Evolutionary conservation across 2,113 vertebrate genomes (phyloP), one percentile per base, ranked within the genome.

Genomic region (Herpailurus yagouaroundi): DNA sequence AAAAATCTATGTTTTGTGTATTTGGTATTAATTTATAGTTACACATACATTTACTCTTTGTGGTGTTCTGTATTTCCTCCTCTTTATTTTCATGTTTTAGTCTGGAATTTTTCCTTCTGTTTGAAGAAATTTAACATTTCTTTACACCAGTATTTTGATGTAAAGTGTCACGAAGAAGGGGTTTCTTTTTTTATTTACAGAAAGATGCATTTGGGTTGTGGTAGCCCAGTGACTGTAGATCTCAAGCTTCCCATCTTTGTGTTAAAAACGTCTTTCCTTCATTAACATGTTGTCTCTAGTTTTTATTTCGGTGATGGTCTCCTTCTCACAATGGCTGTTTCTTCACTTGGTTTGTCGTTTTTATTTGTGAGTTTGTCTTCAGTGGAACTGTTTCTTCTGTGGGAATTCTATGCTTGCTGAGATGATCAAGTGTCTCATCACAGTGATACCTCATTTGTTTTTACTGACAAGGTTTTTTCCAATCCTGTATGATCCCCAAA

Each of bases 231-330:
- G 77, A 84, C 33, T 71, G 19, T 64, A 5, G 18, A 48, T 82
- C 66, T 68, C 50, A 86, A 74, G 81, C 25, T 96, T 31, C 21
- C 15, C 27, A 66, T 60, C 13, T 82, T 74, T 91, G 33, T 77
- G 4, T 64, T 81, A 73, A 88, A 74, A 77, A 79, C 36, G 14
- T 27, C 71, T 94, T 91, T 83, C 63, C 77, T 97, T 94, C 41
- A 14, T 36, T n/a, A 52, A 23, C 13, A 16, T 76, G 57, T 55
- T 90, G 74, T 36, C 33, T 57, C 60, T 66, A 13, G 21, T 88
- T 89, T 83, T 94, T 64, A 31, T 84, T 16, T 57, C 2, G 21
- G 57, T 60, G 33, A 13, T 52, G n/a, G 36, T 27, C 12, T 71
- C 38, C 36, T 5, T 69, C 50, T 21, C 83, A 64, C 76, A 73